These are phyloP conservation scores for Halisarca cf. caerulea DNA, from an alignment of 37 sponge, comb jelly and placozoan genomes.

Conservation along the genomic window DNA sequence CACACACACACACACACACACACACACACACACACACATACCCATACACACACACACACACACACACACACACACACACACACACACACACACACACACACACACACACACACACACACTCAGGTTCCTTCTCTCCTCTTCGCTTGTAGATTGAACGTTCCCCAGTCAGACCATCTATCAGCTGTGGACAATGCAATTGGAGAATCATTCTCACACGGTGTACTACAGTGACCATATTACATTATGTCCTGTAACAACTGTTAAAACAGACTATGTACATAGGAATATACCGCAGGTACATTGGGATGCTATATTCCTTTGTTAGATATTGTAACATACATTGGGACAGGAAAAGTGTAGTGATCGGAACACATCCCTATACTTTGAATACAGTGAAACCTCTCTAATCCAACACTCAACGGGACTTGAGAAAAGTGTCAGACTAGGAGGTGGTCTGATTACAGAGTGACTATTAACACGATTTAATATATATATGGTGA, in stretches of 20 bases:
- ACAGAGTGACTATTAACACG: too few relatives aligned
- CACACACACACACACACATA: not conserved
- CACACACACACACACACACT: conserved; percentile 27
- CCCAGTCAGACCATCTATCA: conserved; percentile 86
- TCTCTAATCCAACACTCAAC: too few relatives aligned
- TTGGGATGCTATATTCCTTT: too few relatives aligned
- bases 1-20: not conserved
- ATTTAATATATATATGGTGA: too few relatives aligned
- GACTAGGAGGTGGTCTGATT: too few relatives aligned
- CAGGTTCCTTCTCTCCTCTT: conserved; percentile 73
- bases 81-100: conserved; percentile 15
- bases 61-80: not conserved
- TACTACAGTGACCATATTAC: not conserved
- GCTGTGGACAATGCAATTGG: conserved; percentile 28
- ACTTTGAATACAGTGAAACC: too few relatives aligned
- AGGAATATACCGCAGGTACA: too few relatives aligned
- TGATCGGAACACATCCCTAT: too few relatives aligned
- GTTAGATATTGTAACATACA: too few relatives aligned
- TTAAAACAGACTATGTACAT: too few relatives aligned
- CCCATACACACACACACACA: conserved; percentile 8
- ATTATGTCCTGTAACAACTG: not conserved
- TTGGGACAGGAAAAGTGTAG: too few relatives aligned
- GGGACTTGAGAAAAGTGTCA: too few relatives aligned
- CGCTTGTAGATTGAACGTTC: conserved; percentile 83
- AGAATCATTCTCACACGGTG: not conserved